phyloP scores from a whole-genome alignment of 1,140 invertebrate species.

The Sycobia sp. region DNA sequence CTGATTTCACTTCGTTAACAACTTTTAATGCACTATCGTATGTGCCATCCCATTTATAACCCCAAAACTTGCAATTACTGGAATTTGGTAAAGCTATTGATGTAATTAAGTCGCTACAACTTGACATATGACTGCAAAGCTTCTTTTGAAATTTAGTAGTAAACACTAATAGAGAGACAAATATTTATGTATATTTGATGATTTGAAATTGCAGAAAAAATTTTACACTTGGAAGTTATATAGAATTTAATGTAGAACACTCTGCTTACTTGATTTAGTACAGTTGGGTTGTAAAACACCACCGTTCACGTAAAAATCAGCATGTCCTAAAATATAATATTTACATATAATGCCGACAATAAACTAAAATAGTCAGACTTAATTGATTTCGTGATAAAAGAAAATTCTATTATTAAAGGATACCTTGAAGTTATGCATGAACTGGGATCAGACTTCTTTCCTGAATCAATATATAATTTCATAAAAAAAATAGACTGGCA shows the following conservation, averaged over 20 bases:
- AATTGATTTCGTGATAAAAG: no score
- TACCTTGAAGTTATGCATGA: no score
- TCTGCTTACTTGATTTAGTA: constrained; percentile 3
- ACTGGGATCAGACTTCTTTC: no score
- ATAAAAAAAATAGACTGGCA: no score
- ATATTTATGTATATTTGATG: no score
- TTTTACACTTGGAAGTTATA: no score
- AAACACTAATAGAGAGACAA: neutral
- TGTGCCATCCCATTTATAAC: constrained; percentile 20
- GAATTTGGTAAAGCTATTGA: neutral
- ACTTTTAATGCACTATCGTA: neutral
- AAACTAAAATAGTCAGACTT: no score
- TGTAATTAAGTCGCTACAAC: constrained; percentile 13
- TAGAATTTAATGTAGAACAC: no score
- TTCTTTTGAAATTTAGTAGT: constrained; percentile 8
- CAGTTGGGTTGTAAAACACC: constrained; percentile 23
- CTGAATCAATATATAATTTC: no score
- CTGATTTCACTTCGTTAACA: neutral
- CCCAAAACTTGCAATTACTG: neutral
- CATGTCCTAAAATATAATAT: constrained; percentile 16
- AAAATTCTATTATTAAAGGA: no score
- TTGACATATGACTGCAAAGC: constrained; percentile 27
- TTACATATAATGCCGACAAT: no score
- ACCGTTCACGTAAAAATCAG: constrained; percentile 28
- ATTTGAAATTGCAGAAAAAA: no score